Base-by-base conservation (phyloP, 2,797 vertebrate genomes). In the Netta rufina region DNA sequence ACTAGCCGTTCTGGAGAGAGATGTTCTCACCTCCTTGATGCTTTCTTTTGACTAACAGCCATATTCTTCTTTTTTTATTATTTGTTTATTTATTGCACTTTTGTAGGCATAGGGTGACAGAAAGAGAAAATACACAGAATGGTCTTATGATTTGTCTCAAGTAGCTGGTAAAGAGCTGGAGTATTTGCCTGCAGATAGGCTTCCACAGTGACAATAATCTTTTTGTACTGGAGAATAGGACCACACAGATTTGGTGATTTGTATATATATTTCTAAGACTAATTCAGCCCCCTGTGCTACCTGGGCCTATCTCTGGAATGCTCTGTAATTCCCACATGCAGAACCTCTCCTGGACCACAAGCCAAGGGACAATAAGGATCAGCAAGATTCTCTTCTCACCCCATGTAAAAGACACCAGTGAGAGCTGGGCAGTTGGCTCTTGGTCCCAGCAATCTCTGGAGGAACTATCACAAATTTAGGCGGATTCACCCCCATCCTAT, bases 71-170 rank as follows among this genome's bases (percentile, higher is more conserved):
- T 49, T 49, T 7, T 49, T 51, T 53, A 53, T 53, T 89, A 89
- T 93, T 93, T 96, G 88, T 93, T 96, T 96, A 95, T 96, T 95
- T 96, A 93, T 93, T 95, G 72, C 72, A 82, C 86, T 53, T 95
- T 91, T 90, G 41, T 66, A 85, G 72, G 69, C 88, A 89, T 89
- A 88, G 33, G 54, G 86, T 89, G 90, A 90, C 87, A 95, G 84
- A 87, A 92, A 85, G 38, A 33, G 38, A 93, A 93, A 90, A 84
- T 69, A 89, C 82, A 74, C 43, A 84, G 66, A 94, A 80, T 2
- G 5, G 71, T 88, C 13, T 87, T 94, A 87, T 62, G 78, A 90
- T 92, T 93, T 89, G 72, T 83, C 61, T 95, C 74, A 85, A 80
- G 81, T 43, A 90, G 65, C 69, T 89, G 54, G 20, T 87, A 89